Conservation (phyloP, 2,797 vertebrate species). For the Podargus strigoides region DNA sequence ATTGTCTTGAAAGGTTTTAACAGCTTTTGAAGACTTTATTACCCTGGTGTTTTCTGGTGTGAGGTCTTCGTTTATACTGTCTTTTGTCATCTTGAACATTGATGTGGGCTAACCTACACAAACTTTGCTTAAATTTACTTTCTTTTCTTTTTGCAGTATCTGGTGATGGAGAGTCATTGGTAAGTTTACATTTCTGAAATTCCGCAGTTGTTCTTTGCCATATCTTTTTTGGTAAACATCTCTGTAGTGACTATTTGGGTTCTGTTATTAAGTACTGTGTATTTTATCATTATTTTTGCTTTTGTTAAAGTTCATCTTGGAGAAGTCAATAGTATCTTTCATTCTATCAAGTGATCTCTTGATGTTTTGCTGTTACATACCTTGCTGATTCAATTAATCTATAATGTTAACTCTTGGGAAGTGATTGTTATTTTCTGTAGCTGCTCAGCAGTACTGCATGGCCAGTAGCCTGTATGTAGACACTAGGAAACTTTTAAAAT, state of each 20-base stretch:
- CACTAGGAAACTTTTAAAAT: not conserved
- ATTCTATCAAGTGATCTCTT: too few species aligned
- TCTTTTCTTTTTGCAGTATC: constrained; percentile 76
- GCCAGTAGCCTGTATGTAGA: not conserved
- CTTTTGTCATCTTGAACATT: not conserved
- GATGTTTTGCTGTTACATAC: rapidly evolving
- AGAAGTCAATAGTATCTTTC: too few species aligned
- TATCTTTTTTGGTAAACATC: not conserved
- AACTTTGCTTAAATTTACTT: not conserved
- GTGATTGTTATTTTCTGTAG: not conserved
- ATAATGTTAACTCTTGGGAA: not conserved
- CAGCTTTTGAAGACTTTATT: not conserved
- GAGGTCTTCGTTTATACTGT: not conserved
- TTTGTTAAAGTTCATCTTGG: not conserved
- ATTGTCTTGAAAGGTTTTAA: not conserved
- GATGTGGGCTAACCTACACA: not conserved
- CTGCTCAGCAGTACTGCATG: not conserved
- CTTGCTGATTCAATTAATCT: not conserved
- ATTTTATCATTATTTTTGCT: not conserved
- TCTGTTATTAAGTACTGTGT: not conserved
- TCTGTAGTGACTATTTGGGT: not conserved
- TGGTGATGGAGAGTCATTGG: constrained; percentile 88
- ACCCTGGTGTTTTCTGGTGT: not conserved
- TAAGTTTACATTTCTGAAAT: constrained; percentile 71
- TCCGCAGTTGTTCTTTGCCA: rapidly evolving